Conservation (phyloP, 2,113 vertebrate species). For the Litocranius walleri region DNA sequence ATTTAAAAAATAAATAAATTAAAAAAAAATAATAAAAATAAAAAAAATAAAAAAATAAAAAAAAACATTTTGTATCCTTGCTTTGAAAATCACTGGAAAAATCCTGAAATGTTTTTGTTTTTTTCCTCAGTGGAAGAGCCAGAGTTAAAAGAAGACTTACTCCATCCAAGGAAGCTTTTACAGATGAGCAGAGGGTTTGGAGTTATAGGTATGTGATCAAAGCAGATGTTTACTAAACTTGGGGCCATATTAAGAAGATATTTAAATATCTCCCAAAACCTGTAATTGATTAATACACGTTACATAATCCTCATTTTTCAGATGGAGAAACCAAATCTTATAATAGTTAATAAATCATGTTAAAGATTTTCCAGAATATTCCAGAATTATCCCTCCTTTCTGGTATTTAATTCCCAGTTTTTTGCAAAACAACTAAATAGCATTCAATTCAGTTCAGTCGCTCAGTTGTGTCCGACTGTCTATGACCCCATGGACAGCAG, state of each 20-base stretch:
- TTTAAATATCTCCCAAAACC: background rate
- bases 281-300: background rate
- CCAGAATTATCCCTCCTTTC: background rate
- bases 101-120: background rate
- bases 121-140: background rate
- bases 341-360: background rate
- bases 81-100: background rate
- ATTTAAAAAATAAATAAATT: too few species aligned
- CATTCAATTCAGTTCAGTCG: background rate
- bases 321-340: background rate
- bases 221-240: background rate
- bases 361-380: conserved; percentile 20
- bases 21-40: too few species aligned
- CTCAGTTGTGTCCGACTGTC: background rate
- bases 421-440: background rate
- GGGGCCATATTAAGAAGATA: background rate
- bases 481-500: background rate
- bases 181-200: background rate
- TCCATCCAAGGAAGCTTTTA: background rate
- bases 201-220: background rate
- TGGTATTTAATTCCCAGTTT: background rate
- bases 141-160: background rate
- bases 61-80: background rate
- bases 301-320: background rate
- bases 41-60: too few species aligned